A percentile compares a stretch with the other conserved stretches of the same genome.
These are phyloP conservation scores for Thermophis baileyi DNA, from an alignment of 2,113 vertebrate genomes.

Conservation along the genomic window DNA sequence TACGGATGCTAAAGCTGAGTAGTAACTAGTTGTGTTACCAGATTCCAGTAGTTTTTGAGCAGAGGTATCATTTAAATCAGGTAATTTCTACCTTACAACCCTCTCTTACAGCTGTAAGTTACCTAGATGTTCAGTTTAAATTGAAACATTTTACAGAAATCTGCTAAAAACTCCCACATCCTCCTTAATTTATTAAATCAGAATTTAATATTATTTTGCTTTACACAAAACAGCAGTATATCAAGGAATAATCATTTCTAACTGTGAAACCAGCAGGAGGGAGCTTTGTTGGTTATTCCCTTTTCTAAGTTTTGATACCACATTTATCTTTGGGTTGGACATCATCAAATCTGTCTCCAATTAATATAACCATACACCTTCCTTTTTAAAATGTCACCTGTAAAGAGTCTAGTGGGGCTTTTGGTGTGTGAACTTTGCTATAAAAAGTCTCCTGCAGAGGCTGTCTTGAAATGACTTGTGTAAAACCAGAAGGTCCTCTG, in stretches of 20 bases:
- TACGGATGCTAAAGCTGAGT: neutral
- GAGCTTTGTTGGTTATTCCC: neutral
- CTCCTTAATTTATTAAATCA: neutral
- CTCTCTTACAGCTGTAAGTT: neutral
- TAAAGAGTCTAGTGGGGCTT: constrained; percentile 34
- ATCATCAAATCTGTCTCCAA: constrained; percentile 15
- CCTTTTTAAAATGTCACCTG: constrained; percentile 18
- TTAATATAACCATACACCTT: constrained; percentile 4
- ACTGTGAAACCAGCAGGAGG: constrained; percentile 6
- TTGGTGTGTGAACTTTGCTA: constrained; percentile 40
- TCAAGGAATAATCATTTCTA: neutral
- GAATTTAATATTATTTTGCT: constrained; percentile 8
- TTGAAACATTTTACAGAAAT: neutral
- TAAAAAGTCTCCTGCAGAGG: constrained; percentile 40
- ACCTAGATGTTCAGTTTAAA: neutral
- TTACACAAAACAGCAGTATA: neutral
- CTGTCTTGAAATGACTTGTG: constrained; percentile 39
- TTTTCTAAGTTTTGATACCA: constrained; percentile 28
- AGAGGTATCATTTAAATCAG: neutral
- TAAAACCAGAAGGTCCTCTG: constrained; percentile 49
- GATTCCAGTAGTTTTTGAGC: neutral
- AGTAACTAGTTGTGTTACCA: neutral
- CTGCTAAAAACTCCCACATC: neutral
- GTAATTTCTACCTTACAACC: neutral
- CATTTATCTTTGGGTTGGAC: constrained; percentile 44